Base-by-base conservation (phyloP, 2,888 invertebrate species). In the Leucania comma region DNA sequence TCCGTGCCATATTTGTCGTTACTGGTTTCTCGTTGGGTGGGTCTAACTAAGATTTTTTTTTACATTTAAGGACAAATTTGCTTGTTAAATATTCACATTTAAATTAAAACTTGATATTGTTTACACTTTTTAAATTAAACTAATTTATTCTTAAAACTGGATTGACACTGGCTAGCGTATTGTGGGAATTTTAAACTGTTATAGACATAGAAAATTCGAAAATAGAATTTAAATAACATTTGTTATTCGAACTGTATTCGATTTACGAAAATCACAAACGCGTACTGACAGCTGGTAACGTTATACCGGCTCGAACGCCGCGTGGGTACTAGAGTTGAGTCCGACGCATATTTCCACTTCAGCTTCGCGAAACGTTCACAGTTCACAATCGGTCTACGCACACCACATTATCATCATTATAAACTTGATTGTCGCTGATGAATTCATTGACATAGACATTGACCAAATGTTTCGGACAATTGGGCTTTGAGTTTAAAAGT, bases 361-460 rank as follows among this genome's bases (percentile, higher is more conserved):
- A 78, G 81, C 72, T 84, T 72, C 61, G 79, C 83, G 63, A 78
- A 81, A 72, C 69, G 78, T 73, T 81, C 60, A 29, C 64, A 64
- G 78, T 73, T 81, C 63, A 32, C 64, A 64, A 24, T 68, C 72
- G 65, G 66, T 84, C 70, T 71, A 75, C 61, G 67, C 63, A 63
- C 75, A 68, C 62, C 68, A 79, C 74, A 81, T 73, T 74, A 81
- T 72, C 74, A 71, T 72, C 75, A 70, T 85, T 78, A 51, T 70
- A 78, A 80, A 86, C 84, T 86, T 88, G 86, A 88, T 89, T 88
- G 87, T 68, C 72, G 65, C 80, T 90, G 88, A 91, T 91, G 88
- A 89, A 92, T 91, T 88, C 87, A 89, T 90, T 91, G 90, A 91
- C 89, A 90, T 88, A 84, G 68, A 86, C 88, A 85, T 90, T 89